These are phyloP conservation scores for Leucopsar rothschildi DNA, from an alignment of 2,113 vertebrate species.

Conservation along the genomic window DNA sequence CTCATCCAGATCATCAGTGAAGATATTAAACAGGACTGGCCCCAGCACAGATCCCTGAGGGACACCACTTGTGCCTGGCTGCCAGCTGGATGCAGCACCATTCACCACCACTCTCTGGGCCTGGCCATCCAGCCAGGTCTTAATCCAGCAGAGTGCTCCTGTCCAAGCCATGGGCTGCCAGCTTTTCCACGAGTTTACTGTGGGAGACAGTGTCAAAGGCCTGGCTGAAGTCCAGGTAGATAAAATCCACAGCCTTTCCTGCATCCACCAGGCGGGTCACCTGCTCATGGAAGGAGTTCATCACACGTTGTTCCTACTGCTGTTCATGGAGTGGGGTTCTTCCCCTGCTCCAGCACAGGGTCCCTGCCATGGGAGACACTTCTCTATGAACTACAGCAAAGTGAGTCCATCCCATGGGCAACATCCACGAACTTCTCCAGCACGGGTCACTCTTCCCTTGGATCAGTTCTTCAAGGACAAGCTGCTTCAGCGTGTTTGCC, in stretches of 20 bases:
- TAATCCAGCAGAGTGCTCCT: neutral
- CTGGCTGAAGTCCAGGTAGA: neutral
- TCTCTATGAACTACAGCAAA: neutral
- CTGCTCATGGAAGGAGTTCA: neutral
- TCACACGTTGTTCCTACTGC: neutral
- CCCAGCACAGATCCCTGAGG: neutral
- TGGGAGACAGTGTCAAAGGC: neutral
- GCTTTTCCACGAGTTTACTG: neutral
- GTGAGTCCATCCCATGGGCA: neutral
- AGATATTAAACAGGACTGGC: fast-evolving
- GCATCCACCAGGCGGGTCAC: fast-evolving
- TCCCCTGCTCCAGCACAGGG: neutral
- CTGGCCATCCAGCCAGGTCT: neutral
- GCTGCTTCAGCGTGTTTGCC: fast-evolving
- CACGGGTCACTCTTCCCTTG: fast-evolving
- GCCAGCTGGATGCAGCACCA: neutral
- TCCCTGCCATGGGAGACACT: neutral
- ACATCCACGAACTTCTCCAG: neutral
- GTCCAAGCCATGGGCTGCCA: neutral
- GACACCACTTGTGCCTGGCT: fast-evolving
- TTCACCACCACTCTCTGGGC: neutral
- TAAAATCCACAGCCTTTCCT: neutral
- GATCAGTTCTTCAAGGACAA: neutral
- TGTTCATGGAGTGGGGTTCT: neutral
- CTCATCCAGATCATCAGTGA: too few relatives aligned